Evolutionary conservation across 2,888 invertebrate genomes (phyloP).

Genomic region (Synanthedon tipuliformis): DNA sequence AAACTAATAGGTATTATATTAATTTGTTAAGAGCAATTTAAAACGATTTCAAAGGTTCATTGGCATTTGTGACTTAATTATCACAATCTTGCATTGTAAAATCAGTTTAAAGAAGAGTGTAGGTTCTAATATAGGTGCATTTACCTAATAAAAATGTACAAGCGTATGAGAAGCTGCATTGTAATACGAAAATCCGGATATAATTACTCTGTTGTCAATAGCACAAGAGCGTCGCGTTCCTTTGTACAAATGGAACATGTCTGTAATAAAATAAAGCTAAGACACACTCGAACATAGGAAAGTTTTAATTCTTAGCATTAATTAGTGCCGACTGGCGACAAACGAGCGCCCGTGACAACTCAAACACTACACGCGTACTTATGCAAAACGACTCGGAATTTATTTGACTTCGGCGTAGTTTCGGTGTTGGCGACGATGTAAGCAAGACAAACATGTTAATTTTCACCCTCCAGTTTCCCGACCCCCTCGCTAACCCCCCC

Average conservation of each 20-base stretch:
- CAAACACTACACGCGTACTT: constrained; percentile 25
- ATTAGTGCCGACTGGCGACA: constrained; percentile 28
- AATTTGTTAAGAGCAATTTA: too few relatives aligned
- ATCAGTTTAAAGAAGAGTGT: too few relatives aligned
- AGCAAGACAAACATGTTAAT: constrained; percentile 69
- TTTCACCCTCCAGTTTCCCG: constrained; percentile 33
- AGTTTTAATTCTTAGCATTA: constrained; percentile 60
- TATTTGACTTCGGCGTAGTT: constrained; percentile 67
- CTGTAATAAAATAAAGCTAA: neutral
- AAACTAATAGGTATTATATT: too few relatives aligned
- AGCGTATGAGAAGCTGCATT: too few relatives aligned
- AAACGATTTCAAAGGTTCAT: too few relatives aligned
- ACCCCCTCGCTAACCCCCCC: constrained; percentile 11
- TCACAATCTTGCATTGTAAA: too few relatives aligned
- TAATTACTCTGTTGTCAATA: too few relatives aligned
- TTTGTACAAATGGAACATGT: neutral
- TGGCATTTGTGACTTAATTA: too few relatives aligned
- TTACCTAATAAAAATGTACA: too few relatives aligned
- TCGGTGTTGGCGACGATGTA: constrained; percentile 58
- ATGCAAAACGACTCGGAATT: constrained; percentile 63
- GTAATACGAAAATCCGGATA: too few relatives aligned
- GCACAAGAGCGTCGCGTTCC: neutral
- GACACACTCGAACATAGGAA: constrained; percentile 23
- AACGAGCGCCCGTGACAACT: constrained; percentile 4
- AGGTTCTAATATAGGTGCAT: too few relatives aligned